Base-by-base conservation (phyloP, 2,113 vertebrate genomes). In the Cavia aperea region DNA sequence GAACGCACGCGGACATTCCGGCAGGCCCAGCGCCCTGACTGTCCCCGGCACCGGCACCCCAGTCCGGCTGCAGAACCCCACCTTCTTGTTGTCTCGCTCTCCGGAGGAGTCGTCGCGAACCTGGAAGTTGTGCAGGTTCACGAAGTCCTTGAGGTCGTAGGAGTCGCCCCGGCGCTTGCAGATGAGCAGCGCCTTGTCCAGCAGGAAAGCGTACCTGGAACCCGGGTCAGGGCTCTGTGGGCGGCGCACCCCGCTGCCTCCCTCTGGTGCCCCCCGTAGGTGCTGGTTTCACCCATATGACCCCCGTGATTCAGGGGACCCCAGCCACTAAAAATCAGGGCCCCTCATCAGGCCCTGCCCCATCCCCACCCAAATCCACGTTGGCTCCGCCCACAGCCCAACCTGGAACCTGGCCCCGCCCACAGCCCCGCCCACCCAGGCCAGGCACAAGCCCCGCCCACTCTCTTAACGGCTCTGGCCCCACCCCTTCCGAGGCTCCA, bases 161-260 rank as follows among this genome's bases (percentile, higher is more conserved):
- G 97, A 98, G 95, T 99, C 99, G 0, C 99, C 98, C 23, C 98
- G 98, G 93, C 98, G 98, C 95, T 99, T 99, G 96, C 99, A 99
- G 94, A 99, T 98, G 88, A 99, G 97, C 96, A 99, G 97, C 23
- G 98, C 99, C 95, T 98, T 99, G 95, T 99, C 99, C 21, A 99
- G 98, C 86, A 99, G 98, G 96, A 99, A 99, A 0, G 98, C 98
- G 0, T 99, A 99, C 97, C 99, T 99, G 97, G n/a, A 33, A 78
- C 5, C 33, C 56, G 81, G 88, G 72, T 77, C 24, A 43, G 19
- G 0, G 2, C 7, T 16, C 4, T 0, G 0, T 39, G 43, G 29
- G 49, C 56, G 54, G 36, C 58, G 9, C 11, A 4, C 11, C 23
- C 31, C 56, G 23, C 58, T 9, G 46, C 29, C 90, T 65, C 60